Conservation (phyloP, 2,797 vertebrate genomes). For the Gymnothorax reevesii region DNA sequence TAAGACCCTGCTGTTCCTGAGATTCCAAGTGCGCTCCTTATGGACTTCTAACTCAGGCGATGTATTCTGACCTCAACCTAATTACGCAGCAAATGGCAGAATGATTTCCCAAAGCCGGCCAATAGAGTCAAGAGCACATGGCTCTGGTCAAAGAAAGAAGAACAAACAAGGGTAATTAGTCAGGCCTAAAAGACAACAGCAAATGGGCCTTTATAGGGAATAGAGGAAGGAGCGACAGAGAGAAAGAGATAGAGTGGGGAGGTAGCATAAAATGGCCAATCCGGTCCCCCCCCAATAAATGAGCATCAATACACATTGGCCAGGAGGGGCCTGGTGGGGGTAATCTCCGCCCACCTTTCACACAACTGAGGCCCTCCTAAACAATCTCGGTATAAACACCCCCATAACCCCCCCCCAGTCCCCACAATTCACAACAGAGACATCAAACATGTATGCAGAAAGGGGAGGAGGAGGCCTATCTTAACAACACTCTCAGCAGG, state of each 20-base stretch:
- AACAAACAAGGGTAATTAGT: constrained; percentile 85
- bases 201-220: constrained; percentile 68
- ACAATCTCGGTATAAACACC: constrained; percentile 67
- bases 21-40: not conserved
- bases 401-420: constrained; percentile 47
- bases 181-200: constrained; percentile 78
- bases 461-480: constrained; percentile 53
- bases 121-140: constrained; percentile 79
- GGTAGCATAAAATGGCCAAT: constrained; percentile 61
- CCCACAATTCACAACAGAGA: constrained; percentile 62
- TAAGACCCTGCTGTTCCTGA: not conserved
- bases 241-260: constrained; percentile 40
- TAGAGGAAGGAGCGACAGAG: constrained; percentile 59
- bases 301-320: constrained; percentile 41
- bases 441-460: constrained; percentile 73
- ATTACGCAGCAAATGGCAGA: constrained; percentile 79
- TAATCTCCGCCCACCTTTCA: constrained; percentile 60
- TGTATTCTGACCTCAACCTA: constrained; percentile 76
- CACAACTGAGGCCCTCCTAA: constrained; percentile 62
- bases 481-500: constrained; percentile 67
- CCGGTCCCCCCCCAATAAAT: constrained; percentile 59
- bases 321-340: constrained; percentile 22
- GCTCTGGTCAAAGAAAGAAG: constrained; percentile 78
- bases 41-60: constrained; percentile 54
- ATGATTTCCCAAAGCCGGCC: constrained; percentile 76